phyloP scores from a whole-genome alignment of 2,797 vertebrate genomes.

The Capromys pilorides region DNA sequence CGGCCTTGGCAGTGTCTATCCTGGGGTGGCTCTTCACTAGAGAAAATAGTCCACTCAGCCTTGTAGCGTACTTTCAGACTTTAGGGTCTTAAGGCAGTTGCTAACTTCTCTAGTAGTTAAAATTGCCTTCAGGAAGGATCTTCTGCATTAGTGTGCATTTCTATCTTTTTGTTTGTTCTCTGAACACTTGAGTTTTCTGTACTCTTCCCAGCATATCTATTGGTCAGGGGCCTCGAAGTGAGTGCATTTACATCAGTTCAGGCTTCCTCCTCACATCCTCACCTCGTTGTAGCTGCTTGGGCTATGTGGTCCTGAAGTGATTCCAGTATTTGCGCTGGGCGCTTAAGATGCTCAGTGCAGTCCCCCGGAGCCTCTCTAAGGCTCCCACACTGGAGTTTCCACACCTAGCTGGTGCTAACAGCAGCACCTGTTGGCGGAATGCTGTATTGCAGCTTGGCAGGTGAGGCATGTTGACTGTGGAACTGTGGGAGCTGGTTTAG shows the following conservation, averaged over 20 bases:
- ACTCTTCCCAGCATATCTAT: not conserved
- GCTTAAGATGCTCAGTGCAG: too few relatives aligned
- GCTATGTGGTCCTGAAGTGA: not conserved
- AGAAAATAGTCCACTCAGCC: not conserved
- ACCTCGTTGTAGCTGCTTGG: not conserved
- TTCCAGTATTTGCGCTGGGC: not conserved
- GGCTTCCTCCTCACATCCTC: not conserved
- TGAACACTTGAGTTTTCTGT: not conserved
- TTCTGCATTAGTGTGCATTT: not conserved
- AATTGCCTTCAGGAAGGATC: not conserved
- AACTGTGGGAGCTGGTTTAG: slow-evolving; percentile 23
- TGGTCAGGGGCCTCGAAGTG: not conserved
- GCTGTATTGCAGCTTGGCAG: not conserved
- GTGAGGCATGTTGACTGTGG: not conserved
- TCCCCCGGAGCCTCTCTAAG: not conserved
- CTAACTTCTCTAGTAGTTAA: not conserved
- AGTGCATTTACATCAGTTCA: not conserved
- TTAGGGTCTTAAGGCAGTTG: not conserved
- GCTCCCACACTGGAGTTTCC: not conserved
- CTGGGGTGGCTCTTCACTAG: not conserved
- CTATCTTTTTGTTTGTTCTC: not conserved
- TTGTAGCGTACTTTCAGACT: not conserved
- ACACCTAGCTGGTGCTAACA: not conserved
- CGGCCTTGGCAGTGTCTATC: not conserved
- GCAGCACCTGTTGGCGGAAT: slow-evolving; percentile 27